Evolutionary conservation across 1,140 invertebrate species (phyloP), one percentile per base, ranked within the genome.

Genomic region (Cryptotermes secundus): DNA sequence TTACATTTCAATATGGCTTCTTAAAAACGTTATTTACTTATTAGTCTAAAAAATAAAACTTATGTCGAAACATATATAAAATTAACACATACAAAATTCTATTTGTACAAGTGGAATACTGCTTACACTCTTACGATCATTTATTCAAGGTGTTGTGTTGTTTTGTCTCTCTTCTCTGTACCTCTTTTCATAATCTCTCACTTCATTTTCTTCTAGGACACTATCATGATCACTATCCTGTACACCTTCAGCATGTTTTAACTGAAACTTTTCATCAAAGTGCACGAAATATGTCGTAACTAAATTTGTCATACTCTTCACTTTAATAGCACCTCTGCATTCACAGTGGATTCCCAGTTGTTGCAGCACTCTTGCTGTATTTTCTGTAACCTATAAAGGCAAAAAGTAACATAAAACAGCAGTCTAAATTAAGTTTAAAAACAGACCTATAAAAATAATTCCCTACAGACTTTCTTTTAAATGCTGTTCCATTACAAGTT

Each of bases 261-360:
- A 88, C 86, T 93, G 90, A 86, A 91, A 92, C 84, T 93, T 89
- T 82, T 93, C 91, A 87, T 95, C 93, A 10, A 95, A 88, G 34
- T 91, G 91, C 12, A 96, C 92, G 86, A 94, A 95, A 88, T 95
- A 96, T 10, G 95, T 96, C 53, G 93, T 93, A 2, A 96, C 92
- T 72, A 72, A 72, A 45, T 92, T 90, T 35, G 93, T 94, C 85
- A 94, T 94, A 26, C 95, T 95, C 90, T 96, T 97, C 0, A 97
- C 94, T 87, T 91, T 93, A 6, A 93, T 95, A 85, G 92, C 90
- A 10, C 95, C 96, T 65, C 95, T 91, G 83, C 92, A 92, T 82
- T 93, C 91, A 86, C 95, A 96, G 26, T 93, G 89, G 82, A 96
- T 92, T 81, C 93, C 93, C 83, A 93, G 92, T 84, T 93, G 91